Percentiles rank a stretch among this genome's conserved stretches.
Conservation (phyloP, 2,113 vertebrate species). For the Alaudala cheleensis region DNA sequence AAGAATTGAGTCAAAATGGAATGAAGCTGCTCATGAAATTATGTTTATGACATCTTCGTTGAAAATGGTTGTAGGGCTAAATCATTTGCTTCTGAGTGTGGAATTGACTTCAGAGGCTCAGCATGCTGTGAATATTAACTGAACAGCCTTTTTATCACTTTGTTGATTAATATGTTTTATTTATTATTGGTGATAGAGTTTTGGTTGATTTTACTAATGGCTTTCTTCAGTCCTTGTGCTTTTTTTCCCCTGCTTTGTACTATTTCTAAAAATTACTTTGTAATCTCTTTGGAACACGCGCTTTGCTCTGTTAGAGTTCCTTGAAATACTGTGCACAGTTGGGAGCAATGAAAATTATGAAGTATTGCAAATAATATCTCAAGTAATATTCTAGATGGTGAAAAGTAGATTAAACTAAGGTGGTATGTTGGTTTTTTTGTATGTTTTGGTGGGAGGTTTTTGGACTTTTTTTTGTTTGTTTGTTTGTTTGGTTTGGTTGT, state of each 20-base stretch:
- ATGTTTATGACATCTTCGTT: not conserved
- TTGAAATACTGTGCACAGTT: not conserved
- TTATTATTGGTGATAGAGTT: not conserved
- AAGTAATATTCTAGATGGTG: not conserved
- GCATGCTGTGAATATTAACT: not conserved
- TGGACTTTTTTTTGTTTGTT: too few species aligned
- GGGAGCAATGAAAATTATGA: not conserved
- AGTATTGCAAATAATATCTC: not conserved
- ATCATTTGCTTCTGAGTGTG: not conserved
- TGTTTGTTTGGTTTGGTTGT: not conserved
- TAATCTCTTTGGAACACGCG: not conserved
- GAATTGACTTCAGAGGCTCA: not conserved
- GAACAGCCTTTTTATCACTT: not conserved
- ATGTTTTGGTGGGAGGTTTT: not conserved
- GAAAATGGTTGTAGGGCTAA: not conserved
- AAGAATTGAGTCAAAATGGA: not conserved
- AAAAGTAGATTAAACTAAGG: not conserved
- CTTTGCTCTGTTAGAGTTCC: not conserved
- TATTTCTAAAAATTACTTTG: not conserved
- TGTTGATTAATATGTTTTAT: not conserved
- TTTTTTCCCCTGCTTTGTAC: accelerated
- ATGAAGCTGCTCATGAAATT: not conserved
- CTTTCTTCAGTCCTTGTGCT: not conserved
- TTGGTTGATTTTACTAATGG: not conserved
- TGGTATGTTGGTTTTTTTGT: not conserved